Base-by-base conservation (phyloP, 1,140 invertebrate species). In the Lordiphosa clarofinis region DNA sequence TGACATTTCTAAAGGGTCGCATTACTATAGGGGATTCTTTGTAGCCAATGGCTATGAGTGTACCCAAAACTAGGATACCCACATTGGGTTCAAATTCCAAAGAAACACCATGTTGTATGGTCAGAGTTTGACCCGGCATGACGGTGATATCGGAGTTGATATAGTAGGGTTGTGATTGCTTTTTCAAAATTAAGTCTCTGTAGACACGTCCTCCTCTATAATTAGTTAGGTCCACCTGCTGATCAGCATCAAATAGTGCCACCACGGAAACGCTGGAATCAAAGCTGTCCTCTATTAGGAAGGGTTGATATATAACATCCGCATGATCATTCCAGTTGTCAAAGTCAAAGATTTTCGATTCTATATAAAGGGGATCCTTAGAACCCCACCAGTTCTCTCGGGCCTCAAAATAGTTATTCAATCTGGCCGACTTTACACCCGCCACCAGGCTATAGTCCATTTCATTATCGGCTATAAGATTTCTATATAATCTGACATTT, bases 291-390 rank as follows among this genome's bases (percentile, higher is more conserved):
- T 93, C 93, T 36, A 93, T 91, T 36, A 99, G 91, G 89, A 94
- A 99, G 0, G 98, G 98, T 56, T 93, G 92, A 89, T 95, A 99
- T 12, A 94, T 91, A 0, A 97, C 97, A 35, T 98, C 93, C 0
- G 97, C 97, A 89, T 97, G 98, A 90, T 97, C 97, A 87, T 99
- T 99, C 98, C 98, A 99, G 87, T 99, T 98, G 89, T 99, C 97
- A 90, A 99, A 99, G 90, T 99, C 99, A 89, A 99, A 99, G 70
- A 99, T 98, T 86, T 94, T 92, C 43, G 93, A 91, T 62, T 93
- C 91, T 24, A 99, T 99, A 31, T 91, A 89, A 4, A 87, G 87
- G 37, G 94, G 91, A 50, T 95, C 92, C 3, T 89, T 89, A 4
- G 93, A 94, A 6, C 98, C 98, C 98, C 98, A 99, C 95, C 96